phyloP scores from a whole-genome alignment of 2,113 vertebrate genomes.

The Hiodon alosoides region DNA sequence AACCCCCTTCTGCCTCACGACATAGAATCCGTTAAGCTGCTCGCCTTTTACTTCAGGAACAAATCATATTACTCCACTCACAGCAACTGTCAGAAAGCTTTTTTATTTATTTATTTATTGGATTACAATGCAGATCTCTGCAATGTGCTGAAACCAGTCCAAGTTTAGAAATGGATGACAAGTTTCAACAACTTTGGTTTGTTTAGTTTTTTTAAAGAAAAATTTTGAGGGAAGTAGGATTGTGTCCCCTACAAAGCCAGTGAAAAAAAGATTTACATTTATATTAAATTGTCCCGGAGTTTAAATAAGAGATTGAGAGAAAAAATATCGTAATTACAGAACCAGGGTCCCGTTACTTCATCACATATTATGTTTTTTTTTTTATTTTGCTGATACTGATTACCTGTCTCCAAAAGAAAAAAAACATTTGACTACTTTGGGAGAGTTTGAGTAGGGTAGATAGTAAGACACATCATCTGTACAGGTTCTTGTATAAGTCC shows the following conservation, averaged over 20 bases:
- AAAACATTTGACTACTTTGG: no score
- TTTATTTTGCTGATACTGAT: no score
- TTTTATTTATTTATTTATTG: constrained; percentile 64
- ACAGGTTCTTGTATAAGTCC: constrained; percentile 23
- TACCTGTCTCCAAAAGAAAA: no score
- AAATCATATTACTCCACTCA: constrained; percentile 63
- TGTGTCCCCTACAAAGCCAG: not conserved
- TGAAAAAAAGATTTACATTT: no score
- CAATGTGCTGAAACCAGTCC: constrained; percentile 49
- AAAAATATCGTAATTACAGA: no score
- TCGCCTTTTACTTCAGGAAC: constrained; percentile 58
- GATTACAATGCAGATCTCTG: not conserved
- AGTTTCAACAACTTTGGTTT: constrained; percentile 36
- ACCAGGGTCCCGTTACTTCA: no score
- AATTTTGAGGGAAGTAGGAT: not conserved
- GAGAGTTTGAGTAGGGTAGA: no score
- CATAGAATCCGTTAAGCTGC: constrained; percentile 5
- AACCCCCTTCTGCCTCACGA: constrained; percentile 53
- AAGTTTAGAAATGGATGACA: constrained; percentile 58
- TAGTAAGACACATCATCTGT: no score
- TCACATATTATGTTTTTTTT: no score
- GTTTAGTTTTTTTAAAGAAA: constrained; percentile 3
- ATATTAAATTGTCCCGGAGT: no score
- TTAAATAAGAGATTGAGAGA: no score
- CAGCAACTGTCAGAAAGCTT: constrained; percentile 44